Base-by-base conservation (phyloP, 1,140 invertebrate genomes). In the Leptestheria dahalacensis region DNA sequence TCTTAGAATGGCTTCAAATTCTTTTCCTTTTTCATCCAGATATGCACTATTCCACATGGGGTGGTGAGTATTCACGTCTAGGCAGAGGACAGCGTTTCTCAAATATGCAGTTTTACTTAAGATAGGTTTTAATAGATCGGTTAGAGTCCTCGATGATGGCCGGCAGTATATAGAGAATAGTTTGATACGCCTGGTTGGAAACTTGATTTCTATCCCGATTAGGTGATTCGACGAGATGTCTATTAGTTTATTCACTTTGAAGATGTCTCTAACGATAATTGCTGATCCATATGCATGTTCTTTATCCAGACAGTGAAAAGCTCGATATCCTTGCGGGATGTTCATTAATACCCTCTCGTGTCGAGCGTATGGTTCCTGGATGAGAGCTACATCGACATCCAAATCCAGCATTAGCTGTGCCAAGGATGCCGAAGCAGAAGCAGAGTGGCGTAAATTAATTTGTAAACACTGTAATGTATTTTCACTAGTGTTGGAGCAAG, bases 381-480 rank as follows among this genome's bases (percentile, higher is more conserved):
- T 3, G 11, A 53, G 15, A 15, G 26, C 51, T 2, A 53, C 9
- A 53, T 53, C 51, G 15, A 53, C 25, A 15, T 18, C 23, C 12
- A 53, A 15, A 25, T 53, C 51, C 6, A 53, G 6, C 21, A 24
- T 24, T 1, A 53, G 15, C 15, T 53, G 51, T 11, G n/a, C 51
- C n/a, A 53, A 26, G 51, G 51, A 53, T 18, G n/a, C n/a, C 4
- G 51, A 53, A 15, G 51, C 51, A 4, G 26, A 2, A 9, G 21
- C 15, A 11, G n/a, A 18, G 23, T 53, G 51, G 2, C 23, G 51
- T n/a, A 53, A 1, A 53, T 53, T 53, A 53, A 53, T 53, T 53
- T 53, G 51, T 2, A 53, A 15, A 25, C 51, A 53, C 2, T 24
- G 2, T 11, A 53, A 41, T 15, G 15, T 9, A 41, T 41, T 41